Evolutionary conservation across 2,797 vertebrate species (phyloP).

Genomic region (Poeciliopsis infans): DNA sequence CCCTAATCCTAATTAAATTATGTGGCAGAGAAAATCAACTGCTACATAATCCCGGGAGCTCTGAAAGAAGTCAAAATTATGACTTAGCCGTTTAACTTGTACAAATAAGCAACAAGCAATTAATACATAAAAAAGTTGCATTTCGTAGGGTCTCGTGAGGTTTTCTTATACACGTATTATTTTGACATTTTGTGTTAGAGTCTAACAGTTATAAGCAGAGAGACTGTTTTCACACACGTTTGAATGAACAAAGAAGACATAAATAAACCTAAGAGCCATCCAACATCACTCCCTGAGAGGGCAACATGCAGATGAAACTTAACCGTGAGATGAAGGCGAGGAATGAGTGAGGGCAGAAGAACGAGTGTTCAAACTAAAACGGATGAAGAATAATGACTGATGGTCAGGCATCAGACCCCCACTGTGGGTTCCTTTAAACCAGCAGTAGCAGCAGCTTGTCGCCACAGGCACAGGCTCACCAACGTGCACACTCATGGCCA

Average conservation of each 20-base stretch:
- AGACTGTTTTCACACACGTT: constrained; percentile 31
- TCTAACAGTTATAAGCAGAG: constrained; percentile 10
- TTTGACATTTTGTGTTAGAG: constrained; percentile 9
- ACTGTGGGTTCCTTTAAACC: constrained; percentile 82
- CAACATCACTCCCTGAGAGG: constrained; percentile 57
- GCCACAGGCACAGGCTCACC: constrained; percentile 73
- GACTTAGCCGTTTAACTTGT: not conserved
- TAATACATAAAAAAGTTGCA: constrained; percentile 31
- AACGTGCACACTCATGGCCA: constrained; percentile 75
- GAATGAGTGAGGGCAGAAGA: constrained; percentile 31
- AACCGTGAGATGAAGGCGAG: constrained; percentile 27
- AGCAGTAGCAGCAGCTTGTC: constrained; percentile 79
- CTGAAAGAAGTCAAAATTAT: not conserved
- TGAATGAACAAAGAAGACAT: constrained; percentile 24
- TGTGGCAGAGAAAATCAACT: constrained; percentile 11
- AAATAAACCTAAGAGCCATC: constrained; percentile 56
- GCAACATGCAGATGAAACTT: constrained; percentile 67
- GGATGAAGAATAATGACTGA: constrained; percentile 56
- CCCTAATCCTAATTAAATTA: not conserved
- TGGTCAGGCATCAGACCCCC: constrained; percentile 76
- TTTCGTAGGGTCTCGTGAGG: constrained; percentile 63
- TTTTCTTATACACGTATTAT: constrained; percentile 35
- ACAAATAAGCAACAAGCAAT: constrained; percentile 5
- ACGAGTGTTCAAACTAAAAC: constrained; percentile 45
- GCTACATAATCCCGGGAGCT: constrained; percentile 7